These are phyloP conservation scores for Melanaphis sacchari DNA, from an alignment of 1,140 invertebrate genomes.

Conservation along the genomic window DNA sequence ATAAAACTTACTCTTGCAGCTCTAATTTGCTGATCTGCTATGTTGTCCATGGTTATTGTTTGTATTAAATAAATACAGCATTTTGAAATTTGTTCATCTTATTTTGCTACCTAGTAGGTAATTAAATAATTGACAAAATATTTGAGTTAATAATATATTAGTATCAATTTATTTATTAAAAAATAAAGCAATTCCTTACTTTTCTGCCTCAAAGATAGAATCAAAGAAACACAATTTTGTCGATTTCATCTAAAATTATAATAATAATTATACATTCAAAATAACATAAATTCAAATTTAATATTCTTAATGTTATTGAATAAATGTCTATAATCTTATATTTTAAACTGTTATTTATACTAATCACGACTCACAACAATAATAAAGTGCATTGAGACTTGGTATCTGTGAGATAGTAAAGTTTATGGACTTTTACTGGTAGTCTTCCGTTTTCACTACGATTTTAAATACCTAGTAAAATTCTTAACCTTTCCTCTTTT, in stretches of 20 bases:
- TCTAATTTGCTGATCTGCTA: not conserved
- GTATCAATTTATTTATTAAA: not conserved
- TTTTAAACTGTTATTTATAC: too few species aligned
- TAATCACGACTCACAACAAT: too few species aligned
- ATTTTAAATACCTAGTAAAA: too few species aligned
- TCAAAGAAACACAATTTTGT: not conserved
- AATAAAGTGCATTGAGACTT: too few species aligned
- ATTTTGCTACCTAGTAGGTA: not conserved
- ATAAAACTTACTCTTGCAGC: not conserved
- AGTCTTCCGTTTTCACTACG: too few species aligned
- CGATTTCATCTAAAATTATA: not conserved
- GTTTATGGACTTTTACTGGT: too few species aligned
- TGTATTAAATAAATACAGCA: not conserved
- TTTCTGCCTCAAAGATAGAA: not conserved
- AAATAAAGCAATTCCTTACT: not conserved
- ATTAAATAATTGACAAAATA: not conserved
- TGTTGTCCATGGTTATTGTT: not conserved
- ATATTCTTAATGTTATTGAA: not conserved
- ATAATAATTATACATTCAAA: not conserved
- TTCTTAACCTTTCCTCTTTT: too few species aligned
- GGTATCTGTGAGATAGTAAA: too few species aligned
- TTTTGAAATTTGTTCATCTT: not conserved
- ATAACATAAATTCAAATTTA: not conserved
- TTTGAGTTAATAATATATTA: not conserved
- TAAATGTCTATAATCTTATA: not conserved